A percentile compares a stretch with the other conserved stretches of the same genome.
phyloP scores from a whole-genome alignment of 2,797 vertebrate species.

The Microchirus variegatus region DNA sequence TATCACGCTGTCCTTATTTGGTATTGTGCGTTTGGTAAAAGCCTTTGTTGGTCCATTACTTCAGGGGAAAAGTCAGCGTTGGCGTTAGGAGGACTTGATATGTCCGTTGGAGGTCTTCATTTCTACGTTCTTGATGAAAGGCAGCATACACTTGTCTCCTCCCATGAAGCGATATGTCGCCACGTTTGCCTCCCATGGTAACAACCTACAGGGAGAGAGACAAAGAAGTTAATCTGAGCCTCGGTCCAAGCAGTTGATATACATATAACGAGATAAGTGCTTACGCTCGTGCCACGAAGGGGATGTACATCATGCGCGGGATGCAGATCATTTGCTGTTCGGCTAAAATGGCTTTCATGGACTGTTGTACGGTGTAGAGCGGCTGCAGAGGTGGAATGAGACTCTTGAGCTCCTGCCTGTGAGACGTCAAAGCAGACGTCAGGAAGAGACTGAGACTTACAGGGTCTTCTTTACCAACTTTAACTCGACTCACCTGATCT shows the following conservation, averaged over 20 bases:
- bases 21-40: slow-evolving; percentile 4
- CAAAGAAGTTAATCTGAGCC: background rate
- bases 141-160: slow-evolving; percentile 78
- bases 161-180: slow-evolving; percentile 78
- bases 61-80: background rate
- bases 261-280: slow-evolving; percentile 17
- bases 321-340: slow-evolving; percentile 77
- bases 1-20: too few species aligned
- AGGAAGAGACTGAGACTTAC: too few species aligned
- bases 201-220: slow-evolving; percentile 46
- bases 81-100: slow-evolving; percentile 43
- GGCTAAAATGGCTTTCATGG: slow-evolving; percentile 72
- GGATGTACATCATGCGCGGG: slow-evolving; percentile 73
- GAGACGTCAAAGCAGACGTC: background rate
- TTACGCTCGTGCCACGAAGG: slow-evolving; percentile 71
- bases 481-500: slow-evolving; percentile 72
- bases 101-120: slow-evolving; percentile 50
- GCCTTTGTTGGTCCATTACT: slow-evolving; percentile 26
- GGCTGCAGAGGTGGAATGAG: slow-evolving; percentile 72
- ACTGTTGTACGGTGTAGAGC: slow-evolving; percentile 75
- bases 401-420: slow-evolving; percentile 68
- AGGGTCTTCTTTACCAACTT: too few species aligned
- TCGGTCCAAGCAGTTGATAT: background rate
- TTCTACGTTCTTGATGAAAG: slow-evolving; percentile 75
- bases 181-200: slow-evolving; percentile 76